Base-by-base conservation (phyloP, 2,797 vertebrate species). In the Taenioides sp. region DNA sequence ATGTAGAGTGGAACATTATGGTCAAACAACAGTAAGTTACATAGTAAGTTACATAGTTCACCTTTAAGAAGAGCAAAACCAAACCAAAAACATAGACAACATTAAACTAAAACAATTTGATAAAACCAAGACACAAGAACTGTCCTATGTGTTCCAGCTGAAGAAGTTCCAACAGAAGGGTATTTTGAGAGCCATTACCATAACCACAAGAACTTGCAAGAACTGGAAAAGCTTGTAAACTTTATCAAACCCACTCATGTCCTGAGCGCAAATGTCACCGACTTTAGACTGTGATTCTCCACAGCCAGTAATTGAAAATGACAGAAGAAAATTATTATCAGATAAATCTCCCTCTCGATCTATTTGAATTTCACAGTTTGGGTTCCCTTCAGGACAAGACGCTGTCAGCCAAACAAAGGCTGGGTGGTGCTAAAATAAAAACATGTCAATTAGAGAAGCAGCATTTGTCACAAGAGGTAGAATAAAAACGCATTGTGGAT, bases 301-400 rank as follows among this genome's bases (percentile, higher is more conserved):
- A 82, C 85, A 83, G 86, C 72, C 69, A 73, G 28, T 85, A 78
- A 86, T 74, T 86, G 72, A 78, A 82, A 84, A 85, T 89, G 81
- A 85, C 71, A 86, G 77, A 67, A 62, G 67, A 89, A 73, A 87
- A 82, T 74, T 63, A 85, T 84, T 84, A 78, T 65, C 79, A 76
- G 77, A 82, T 70, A 77, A 78, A 90, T 88, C 84, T 66, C 79
- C 67, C 79, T 40, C 72, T 68, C 70, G 71, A 81, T 87, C 80
- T 77, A 67, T 86, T 87, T 81, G 77, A 77, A 69, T 62, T n/a
- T 77, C 73, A 67, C 37, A 52, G 63, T 69, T 28, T 22, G 65
- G 61, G 67, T 59, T 84, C 78, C 75, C 74, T 47, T 47, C 43
- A 58, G 80, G 76, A 78, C 25, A 10, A 68, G 31, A 40, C 5